phyloP scores from a whole-genome alignment of 2,888 invertebrate species.

The Ecdyonurus torrentis region DNA sequence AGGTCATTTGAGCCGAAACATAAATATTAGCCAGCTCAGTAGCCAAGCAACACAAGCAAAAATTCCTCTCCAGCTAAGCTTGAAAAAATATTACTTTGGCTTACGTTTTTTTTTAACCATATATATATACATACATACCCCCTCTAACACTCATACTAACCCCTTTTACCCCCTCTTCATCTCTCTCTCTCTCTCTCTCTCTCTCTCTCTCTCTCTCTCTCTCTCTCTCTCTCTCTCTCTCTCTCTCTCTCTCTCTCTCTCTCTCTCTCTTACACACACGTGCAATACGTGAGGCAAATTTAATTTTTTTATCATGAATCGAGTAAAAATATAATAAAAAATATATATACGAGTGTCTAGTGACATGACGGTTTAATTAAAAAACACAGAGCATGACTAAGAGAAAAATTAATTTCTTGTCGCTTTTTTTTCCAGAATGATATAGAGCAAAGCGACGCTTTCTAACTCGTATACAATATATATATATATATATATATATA shows the following conservation, averaged over 20 bases:
- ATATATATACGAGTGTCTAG: neutral
- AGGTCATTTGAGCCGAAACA: constrained; percentile 3
- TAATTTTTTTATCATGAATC: neutral
- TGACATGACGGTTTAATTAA: constrained; percentile 4
- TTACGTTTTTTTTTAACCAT: neutral
- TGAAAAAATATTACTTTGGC: neutral
- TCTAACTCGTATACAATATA: neutral
- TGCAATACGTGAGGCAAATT: neutral
- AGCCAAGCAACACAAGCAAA: neutral
- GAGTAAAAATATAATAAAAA: neutral
- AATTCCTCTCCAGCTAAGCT: neutral
- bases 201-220: neutral
- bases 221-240: neutral
- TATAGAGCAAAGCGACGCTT: no score
- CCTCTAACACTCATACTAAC: neutral
- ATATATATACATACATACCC: neutral
- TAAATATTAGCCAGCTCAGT: constrained; percentile 1
- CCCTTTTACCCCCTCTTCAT: neutral
- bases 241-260: neutral
- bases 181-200: neutral
- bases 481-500: neutral
- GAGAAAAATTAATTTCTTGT: constrained; percentile 2
- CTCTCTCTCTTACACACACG: neutral
- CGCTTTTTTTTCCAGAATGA: neutral
- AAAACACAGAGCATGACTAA: neutral